These are phyloP conservation scores for Stenopsyche tienmushanensis DNA, from an alignment of 1,140 invertebrate species.

Conservation along the genomic window DNA sequence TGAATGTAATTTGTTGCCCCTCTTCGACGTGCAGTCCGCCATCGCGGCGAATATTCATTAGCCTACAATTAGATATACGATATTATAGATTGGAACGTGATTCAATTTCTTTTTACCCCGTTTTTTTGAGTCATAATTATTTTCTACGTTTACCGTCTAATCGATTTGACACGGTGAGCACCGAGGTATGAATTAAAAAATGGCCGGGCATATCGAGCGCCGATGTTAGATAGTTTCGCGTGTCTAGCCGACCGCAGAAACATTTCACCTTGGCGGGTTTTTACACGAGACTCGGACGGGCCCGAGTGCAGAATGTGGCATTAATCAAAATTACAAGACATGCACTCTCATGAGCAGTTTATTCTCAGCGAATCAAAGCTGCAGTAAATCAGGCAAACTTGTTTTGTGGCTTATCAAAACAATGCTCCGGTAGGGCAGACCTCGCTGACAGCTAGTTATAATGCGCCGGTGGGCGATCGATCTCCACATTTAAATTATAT, in stretches of 20 bases:
- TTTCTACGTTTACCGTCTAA: background rate
- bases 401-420: constrained; percentile 58
- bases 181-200: background rate
- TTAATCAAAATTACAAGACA: constrained; percentile 54
- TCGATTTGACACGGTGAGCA: constrained; percentile 4
- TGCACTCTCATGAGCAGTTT: constrained; percentile 52
- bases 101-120: no score
- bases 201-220: background rate
- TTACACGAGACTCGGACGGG: constrained; percentile 41
- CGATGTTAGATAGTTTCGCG: constrained; percentile 24
- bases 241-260: constrained; percentile 23
- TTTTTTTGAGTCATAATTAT: no score
- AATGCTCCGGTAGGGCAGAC: constrained; percentile 47
- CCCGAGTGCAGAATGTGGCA: constrained; percentile 49
- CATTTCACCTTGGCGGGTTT: constrained; percentile 24
- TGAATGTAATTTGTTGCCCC: no score
- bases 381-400: constrained; percentile 56
- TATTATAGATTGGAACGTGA: no score
- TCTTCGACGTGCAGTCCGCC: no score
- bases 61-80: no score
- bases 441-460: constrained; percentile 4
- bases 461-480: constrained; percentile 14
- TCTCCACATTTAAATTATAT: background rate
- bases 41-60: no score
- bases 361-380: constrained; percentile 58